Percentiles rank a stretch among this genome's conserved stretches.
Evolutionary conservation across 2,888 invertebrate species (phyloP).

Genomic region (Nomada fabriciana): DNA sequence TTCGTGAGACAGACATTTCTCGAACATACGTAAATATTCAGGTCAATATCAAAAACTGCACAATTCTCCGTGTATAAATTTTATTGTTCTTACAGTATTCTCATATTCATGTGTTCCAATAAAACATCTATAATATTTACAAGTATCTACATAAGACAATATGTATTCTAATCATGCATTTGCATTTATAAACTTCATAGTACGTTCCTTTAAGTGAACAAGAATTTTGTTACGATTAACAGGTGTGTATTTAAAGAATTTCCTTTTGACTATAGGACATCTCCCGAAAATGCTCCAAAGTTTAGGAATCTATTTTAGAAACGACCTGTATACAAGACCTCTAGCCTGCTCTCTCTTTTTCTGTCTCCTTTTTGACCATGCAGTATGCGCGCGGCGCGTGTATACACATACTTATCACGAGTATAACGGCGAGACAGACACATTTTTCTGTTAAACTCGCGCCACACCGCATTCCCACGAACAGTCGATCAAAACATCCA

Average conservation of each 20-base stretch:
- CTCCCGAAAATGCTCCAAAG: not conserved
- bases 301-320: conserved; percentile 36
- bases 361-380: conserved; percentile 32
- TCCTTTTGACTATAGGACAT: not conserved
- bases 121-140: not conserved
- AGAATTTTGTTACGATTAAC: not conserved
- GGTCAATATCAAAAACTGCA: not conserved
- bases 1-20: not conserved
- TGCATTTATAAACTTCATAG: not conserved
- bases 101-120: not conserved
- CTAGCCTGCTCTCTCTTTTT: conserved; percentile 23
- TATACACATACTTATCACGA: conserved; percentile 21
- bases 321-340: conserved; percentile 37
- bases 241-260: not conserved
- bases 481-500: conserved; percentile 54
- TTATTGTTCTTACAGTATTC: not conserved
- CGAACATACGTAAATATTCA: not conserved
- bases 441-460: conserved; percentile 62
- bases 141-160: not conserved
- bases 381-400: conserved; percentile 40
- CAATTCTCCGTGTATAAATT: not conserved
- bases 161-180: not conserved
- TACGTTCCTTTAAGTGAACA: not conserved
- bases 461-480: conserved; percentile 58
- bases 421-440: conserved; percentile 59